phyloP scores from a whole-genome alignment of 2,888 invertebrate species.

The Clitarchus hookeri region DNA sequence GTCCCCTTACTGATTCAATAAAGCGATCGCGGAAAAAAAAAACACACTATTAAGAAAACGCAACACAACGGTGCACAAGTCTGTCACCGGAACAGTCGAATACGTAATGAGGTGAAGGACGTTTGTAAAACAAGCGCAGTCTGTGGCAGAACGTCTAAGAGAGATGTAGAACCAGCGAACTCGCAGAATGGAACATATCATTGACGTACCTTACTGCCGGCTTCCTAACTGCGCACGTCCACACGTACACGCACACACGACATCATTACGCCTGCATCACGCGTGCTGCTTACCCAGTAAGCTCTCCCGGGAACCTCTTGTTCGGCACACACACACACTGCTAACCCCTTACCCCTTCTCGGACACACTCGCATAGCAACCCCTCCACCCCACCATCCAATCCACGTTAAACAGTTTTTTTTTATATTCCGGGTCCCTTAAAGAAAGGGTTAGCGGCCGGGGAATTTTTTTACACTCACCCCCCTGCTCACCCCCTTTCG shows the following conservation, averaged over 20 bases:
- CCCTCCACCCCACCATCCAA: neutral
- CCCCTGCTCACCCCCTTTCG: neutral
- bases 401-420: conserved; percentile 23
- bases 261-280: neutral
- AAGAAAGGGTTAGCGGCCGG: conserved; percentile 21
- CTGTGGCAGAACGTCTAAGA: no score
- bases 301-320: neutral
- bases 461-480: neutral
- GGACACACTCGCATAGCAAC: neutral
- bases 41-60: no score
- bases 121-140: no score
- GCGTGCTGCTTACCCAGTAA: neutral
- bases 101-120: no score
- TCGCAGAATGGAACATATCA: neutral
- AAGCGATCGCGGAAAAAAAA: no score
- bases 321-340: no score
- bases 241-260: neutral
- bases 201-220: neutral
- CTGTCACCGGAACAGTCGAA: no score
- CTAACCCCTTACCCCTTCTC: no score
- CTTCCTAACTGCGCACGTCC: neutral
- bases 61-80: no score
- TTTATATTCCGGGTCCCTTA: neutral
- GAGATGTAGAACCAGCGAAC: neutral
- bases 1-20: no score